Conservation (phyloP, 2,113 vertebrate species). For the Scalopus aquaticus region DNA sequence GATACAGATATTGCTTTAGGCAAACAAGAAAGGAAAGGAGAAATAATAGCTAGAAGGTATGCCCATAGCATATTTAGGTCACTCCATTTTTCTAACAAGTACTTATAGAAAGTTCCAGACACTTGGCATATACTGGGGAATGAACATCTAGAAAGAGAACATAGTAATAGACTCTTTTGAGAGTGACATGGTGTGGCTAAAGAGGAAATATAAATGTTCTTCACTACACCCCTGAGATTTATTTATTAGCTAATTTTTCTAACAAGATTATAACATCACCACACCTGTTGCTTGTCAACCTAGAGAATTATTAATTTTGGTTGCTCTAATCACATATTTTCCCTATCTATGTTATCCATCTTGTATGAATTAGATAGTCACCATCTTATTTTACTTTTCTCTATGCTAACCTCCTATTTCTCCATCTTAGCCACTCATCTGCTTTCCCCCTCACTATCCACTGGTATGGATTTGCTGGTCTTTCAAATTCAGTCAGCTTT, state of each 20-base stretch:
- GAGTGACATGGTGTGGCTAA: not conserved
- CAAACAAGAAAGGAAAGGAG: not conserved
- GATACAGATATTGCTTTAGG: not conserved
- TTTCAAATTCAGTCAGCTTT: not conserved
- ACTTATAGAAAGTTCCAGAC: not conserved
- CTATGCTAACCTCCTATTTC: not conserved
- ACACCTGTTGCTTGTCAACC: not conserved
- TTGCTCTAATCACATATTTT: not conserved
- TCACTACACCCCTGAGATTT: not conserved
- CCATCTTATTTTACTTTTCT: not conserved
- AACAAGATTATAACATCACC: not conserved
- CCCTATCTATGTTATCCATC: too few species aligned
- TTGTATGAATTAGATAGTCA: too few species aligned
- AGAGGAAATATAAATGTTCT: slow-evolving; percentile 14
- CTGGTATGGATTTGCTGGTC: not conserved
- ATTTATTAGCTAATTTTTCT: slow-evolving; percentile 33
- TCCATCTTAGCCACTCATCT: not conserved
- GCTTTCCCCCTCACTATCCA: not conserved
- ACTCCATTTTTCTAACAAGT: not conserved
- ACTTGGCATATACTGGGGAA: not conserved
- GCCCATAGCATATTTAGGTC: not conserved
- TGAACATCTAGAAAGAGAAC: not conserved
- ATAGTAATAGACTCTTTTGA: not conserved
- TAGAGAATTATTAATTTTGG: not conserved
- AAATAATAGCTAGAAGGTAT: not conserved